phyloP scores from a whole-genome alignment of 1,140 invertebrate species.

The Drosophila chauvacae region DNA sequence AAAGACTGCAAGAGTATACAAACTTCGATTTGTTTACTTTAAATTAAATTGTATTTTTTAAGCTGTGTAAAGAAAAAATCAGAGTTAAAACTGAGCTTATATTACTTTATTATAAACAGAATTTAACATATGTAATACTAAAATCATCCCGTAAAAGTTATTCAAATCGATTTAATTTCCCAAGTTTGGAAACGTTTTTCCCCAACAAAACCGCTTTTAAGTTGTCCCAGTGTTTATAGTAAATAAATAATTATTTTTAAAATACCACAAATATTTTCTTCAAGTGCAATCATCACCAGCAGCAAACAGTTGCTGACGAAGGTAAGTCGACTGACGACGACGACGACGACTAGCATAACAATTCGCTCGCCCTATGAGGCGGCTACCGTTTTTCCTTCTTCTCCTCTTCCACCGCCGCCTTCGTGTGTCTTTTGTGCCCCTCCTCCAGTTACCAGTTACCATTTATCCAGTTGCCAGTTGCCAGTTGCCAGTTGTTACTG shows the following conservation, averaged over 20 bases:
- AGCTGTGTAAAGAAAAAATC: too few species aligned
- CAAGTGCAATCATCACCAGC: conserved; percentile 21
- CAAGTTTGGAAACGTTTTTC: neutral
- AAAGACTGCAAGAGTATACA: too few species aligned
- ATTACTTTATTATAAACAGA: too few species aligned
- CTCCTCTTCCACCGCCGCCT: conserved; percentile 21
- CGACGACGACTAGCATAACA: conserved; percentile 79
- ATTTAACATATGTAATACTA: too few species aligned
- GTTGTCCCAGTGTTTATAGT: rapidly evolving
- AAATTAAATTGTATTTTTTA: too few species aligned
- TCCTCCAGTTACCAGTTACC: conserved; percentile 17
- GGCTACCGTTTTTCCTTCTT: conserved; percentile 79
- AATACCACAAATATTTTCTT: neutral
- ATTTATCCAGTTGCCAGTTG: conserved; percentile 20
- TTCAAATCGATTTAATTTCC: too few species aligned
- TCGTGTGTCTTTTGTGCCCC: conserved; percentile 21
- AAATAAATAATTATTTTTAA: neutral
- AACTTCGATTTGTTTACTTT: too few species aligned
- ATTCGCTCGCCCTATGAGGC: conserved; percentile 80
- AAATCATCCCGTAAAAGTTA: neutral
- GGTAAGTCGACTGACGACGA: conserved; percentile 46
- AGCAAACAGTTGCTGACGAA: conserved; percentile 46
- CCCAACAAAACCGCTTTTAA: neutral
- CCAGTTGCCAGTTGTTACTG: conserved; percentile 38
- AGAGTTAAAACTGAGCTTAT: too few species aligned